Base-by-base conservation (phyloP, 1,140 invertebrate genomes). In the Danaus plexippus region DNA sequence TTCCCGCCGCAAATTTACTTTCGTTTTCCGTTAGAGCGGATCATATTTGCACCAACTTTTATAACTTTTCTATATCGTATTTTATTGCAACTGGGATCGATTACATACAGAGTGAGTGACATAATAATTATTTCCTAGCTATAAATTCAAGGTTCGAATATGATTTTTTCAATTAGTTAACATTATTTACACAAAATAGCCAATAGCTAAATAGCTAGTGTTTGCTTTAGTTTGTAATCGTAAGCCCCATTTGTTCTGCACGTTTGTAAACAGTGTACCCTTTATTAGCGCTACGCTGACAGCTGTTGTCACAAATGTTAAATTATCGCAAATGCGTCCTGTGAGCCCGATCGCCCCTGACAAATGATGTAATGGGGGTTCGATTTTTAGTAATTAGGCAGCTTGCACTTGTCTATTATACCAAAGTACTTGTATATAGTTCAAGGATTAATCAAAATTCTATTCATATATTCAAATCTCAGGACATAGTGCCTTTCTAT, bases 281-380 rank as follows among this genome's bases (percentile, higher is more conserved):
- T 69, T 71, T 67, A 68, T 67, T 66, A 63, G 61, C 59, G 52
- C 64, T 67, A 63, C 52, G 56, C 40, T 50, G 65, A 67, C 71
- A 74, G 71, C 71, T 74, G 72, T 69, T 63, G 62, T 59, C 62
- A 68, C 67, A 67, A 67, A 66, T 67, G 67, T 69, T 67, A 58
- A 67, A 71, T 65, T 67, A 64, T 66, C 59, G 66, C 63, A 61
- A 71, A 71, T 59, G 65, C 52, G 61, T 59, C 62, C 61, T 32
- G 59, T 61, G 61, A 56, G 63, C 55, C 57, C 63, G 63, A 63
- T 74, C 63, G 49, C 66, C 66, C 64, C 56, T 61, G 57, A 46
- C 32, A 43, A 32, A 32, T 32, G 22, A 32, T 32, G 22, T 32
- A 32, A 32, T 32, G 22, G 22, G 22, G 22, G 52, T 54, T 47